phyloP scores from a whole-genome alignment of 2,888 invertebrate species.

The Tinea semifulvella region DNA sequence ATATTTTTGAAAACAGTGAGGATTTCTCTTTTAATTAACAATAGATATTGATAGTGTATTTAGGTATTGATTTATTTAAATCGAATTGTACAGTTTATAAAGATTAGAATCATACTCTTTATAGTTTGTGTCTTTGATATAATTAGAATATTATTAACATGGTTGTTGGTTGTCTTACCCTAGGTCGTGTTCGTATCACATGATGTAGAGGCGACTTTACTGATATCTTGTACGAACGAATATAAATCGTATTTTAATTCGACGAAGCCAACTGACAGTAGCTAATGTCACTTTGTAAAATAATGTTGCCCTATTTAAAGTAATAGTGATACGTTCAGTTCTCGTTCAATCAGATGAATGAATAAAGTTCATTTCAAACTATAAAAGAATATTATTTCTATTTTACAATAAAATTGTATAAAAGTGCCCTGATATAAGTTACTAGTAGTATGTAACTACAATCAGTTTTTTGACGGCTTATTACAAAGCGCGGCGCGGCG shows the following conservation, averaged over 20 bases:
- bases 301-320: constrained; percentile 18
- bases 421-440: constrained; percentile 18
- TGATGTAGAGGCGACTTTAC: no score
- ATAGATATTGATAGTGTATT: neutral
- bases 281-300: constrained; percentile 17
- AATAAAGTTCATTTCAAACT: constrained; percentile 17
- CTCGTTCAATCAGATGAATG: constrained; percentile 18
- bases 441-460: constrained; percentile 19
- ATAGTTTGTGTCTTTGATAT: no score
- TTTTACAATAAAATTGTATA: constrained; percentile 15
- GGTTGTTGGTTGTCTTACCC: no score
- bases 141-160: no score
- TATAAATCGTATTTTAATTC: constrained; percentile 14
- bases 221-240: no score
- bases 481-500: constrained; percentile 14
- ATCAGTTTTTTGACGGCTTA: constrained; percentile 18
- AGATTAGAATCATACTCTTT: no score
- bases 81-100: no score
- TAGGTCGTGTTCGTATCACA: no score
- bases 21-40: no score
- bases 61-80: neutral
- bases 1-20: no score
- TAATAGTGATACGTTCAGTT: constrained; percentile 18
- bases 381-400: constrained; percentile 16
- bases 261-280: constrained; percentile 17